Evolutionary conservation across 2,888 invertebrate genomes (phyloP).

Genomic region (Odontocerum albicorne): DNA sequence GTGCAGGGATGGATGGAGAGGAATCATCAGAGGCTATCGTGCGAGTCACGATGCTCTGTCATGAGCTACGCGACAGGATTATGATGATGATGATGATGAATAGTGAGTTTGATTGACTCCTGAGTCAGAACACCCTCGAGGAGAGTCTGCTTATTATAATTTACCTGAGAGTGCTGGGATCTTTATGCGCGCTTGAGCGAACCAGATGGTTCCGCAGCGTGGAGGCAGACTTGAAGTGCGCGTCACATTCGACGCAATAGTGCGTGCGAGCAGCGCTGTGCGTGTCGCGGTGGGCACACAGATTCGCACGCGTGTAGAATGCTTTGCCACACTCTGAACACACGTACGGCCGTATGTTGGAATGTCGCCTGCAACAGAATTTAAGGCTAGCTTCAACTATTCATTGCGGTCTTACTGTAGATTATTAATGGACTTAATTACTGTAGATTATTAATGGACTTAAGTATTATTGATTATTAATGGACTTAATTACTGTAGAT

Average conservation of each 20-base stretch:
- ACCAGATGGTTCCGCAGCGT: slow-evolving; percentile 18
- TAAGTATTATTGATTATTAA: too few species aligned
- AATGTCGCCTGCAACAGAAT: too few species aligned
- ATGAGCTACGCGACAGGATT: too few species aligned
- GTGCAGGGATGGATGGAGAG: too few species aligned
- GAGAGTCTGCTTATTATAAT: too few species aligned
- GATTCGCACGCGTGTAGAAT: slow-evolving; percentile 21
- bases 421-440: not conserved
- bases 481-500: too few species aligned
- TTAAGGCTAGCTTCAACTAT: too few species aligned
- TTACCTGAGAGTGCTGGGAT: not conserved
- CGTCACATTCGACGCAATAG: slow-evolving; percentile 31
- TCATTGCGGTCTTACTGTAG: not conserved
- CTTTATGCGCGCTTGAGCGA: not conserved
- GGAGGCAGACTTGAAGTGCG: slow-evolving; percentile 21
- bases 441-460: not conserved
- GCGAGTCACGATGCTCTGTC: too few species aligned
- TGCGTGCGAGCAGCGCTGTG: slow-evolving; percentile 14
- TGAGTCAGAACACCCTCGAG: too few species aligned
- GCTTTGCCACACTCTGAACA: slow-evolving; percentile 23
- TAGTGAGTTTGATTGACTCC: too few species aligned
- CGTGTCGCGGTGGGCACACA: slow-evolving; percentile 17
- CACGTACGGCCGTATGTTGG: slow-evolving; percentile 8
- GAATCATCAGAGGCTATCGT: too few species aligned
- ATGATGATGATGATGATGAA: too few species aligned